Evolutionary conservation across 2,113 vertebrate species (phyloP).

Genomic region (Barnardius zonarius): DNA sequence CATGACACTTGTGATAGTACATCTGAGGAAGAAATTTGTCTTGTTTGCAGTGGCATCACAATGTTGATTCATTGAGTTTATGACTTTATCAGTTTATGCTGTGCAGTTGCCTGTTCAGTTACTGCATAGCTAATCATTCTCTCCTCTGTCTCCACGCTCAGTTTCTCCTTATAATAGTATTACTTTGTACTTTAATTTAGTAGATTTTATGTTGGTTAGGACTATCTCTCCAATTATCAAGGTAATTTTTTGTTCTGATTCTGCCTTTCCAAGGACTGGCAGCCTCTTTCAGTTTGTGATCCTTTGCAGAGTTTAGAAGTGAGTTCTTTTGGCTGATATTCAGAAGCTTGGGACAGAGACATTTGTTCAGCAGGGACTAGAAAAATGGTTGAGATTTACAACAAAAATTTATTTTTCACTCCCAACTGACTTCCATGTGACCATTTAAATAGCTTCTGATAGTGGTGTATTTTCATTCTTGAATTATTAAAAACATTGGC

Average conservation of each 20-base stretch:
- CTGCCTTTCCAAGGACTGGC: background rate
- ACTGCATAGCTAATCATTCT: background rate
- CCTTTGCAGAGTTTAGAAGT: background rate
- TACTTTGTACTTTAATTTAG: background rate
- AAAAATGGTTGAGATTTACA: background rate
- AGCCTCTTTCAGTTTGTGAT: background rate
- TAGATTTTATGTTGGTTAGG: background rate
- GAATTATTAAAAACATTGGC: background rate
- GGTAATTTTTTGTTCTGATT: background rate
- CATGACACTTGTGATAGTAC: background rate
- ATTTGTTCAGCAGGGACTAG: background rate
- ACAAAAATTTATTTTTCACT: background rate
- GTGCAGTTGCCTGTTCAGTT: background rate
- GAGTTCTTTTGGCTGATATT: background rate
- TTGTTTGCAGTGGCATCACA: background rate
- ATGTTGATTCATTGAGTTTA: background rate
- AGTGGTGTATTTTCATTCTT: background rate
- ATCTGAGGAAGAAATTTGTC: background rate
- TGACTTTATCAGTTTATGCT: background rate
- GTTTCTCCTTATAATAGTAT: background rate
- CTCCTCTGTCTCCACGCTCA: background rate
- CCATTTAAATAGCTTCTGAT: background rate
- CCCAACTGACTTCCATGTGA: background rate
- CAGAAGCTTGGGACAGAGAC: background rate
- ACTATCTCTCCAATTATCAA: background rate